Conservation (phyloP, 2,888 invertebrate species). For the Leptinotarsa rubiginosa region DNA sequence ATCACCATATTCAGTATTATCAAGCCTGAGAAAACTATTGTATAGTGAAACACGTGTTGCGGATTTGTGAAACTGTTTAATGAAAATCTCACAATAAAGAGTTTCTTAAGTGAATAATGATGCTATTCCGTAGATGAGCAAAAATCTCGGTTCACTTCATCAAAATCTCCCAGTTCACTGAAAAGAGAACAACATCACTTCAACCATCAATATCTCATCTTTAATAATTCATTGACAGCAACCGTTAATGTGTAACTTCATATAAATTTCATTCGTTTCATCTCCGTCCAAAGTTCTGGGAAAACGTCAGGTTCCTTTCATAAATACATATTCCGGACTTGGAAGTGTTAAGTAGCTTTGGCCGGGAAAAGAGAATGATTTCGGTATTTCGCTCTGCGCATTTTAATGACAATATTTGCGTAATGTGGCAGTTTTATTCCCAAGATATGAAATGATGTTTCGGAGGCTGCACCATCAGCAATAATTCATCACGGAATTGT, state of each 20-base stretch:
- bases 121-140: too few species aligned
- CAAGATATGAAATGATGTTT: conserved; percentile 4
- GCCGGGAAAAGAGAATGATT: background rate
- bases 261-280: background rate
- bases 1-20: too few species aligned
- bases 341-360: conserved; percentile 10
- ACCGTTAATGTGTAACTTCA: background rate
- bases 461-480: background rate
- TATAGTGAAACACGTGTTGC: too few species aligned
- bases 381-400: background rate
- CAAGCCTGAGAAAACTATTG: too few species aligned
- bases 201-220: background rate
- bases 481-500: background rate
- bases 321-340: conserved; percentile 25
- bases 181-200: background rate
- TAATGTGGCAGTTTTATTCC: conserved; percentile 1
- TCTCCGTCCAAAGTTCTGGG: background rate
- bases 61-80: too few species aligned
- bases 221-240: background rate
- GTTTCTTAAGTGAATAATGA: too few species aligned
- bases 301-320: conserved; percentile 21
- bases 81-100: too few species aligned
- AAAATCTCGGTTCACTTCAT: background rate
- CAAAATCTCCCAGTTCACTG: background rate
- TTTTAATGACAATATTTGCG: conserved; percentile 10